Evolutionary conservation across 2,797 vertebrate species (phyloP).

Genomic region (Diglossa cyanea): DNA sequence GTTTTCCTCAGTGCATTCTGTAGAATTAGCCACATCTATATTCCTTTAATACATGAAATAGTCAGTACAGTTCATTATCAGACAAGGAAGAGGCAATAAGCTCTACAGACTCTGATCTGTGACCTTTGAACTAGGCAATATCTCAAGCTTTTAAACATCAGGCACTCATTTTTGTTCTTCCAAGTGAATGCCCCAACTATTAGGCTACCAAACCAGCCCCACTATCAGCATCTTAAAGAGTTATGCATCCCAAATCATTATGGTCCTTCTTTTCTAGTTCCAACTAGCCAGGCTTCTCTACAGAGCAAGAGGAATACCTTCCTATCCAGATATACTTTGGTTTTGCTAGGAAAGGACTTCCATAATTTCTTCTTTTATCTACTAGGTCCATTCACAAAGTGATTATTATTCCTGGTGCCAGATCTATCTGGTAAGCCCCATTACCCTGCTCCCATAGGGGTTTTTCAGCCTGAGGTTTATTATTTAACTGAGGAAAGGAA

Average conservation of each 20-base stretch:
- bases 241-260: not conserved
- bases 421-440: not conserved
- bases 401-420: not conserved
- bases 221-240: not conserved
- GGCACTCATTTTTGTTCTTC: not conserved
- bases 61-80: not conserved
- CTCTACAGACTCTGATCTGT: not conserved
- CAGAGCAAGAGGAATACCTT: not conserved
- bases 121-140: not conserved
- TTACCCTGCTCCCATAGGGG: not conserved
- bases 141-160: not conserved
- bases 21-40: not conserved
- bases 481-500: not conserved
- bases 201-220: not conserved
- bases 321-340: not conserved
- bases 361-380: not conserved
- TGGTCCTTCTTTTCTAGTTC: not conserved
- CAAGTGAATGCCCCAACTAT: not conserved
- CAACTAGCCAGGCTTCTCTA: accelerated
- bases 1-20: not conserved
- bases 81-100: not conserved
- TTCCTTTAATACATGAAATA: not conserved
- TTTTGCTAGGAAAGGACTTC: not conserved
- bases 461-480: not conserved
- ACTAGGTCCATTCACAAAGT: not conserved